Base-by-base conservation (phyloP, 2,797 vertebrate species). In the Poeciliopsis presidionis region DNA sequence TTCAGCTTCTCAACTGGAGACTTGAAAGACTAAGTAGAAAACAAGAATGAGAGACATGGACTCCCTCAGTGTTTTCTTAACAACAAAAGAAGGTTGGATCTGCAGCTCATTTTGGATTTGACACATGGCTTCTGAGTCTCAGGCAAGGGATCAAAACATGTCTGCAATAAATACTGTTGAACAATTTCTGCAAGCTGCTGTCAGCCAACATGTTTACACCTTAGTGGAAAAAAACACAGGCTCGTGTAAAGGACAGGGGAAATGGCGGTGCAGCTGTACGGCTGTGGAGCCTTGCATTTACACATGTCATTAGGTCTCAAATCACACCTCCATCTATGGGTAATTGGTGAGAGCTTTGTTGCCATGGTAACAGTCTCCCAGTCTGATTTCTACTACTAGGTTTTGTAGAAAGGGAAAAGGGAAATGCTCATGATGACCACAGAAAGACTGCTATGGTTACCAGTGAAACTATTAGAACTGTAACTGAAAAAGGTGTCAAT, bases 321-420 rank as follows among this genome's bases (percentile, higher is more conserved):
- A 74, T 90, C 86, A 87, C 87, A 92, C 86, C 79, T 88, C 83
- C 61, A 74, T 78, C 86, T 76, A 85, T 74, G 87, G 79, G 79
- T 88, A 87, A 92, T 89, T 87, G 83, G 80, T 84, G 87, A 82
- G 87, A 83, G 91, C 89, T 85, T 88, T 88, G 91, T 93, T 90
- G 87, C 92, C 85, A 93, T 90, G 84, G 90, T 57, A 90, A 92
- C 89, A 70, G 78, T 69, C 83, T 81, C 57, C 72, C 2, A 8
- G 80, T 82, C 81, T 63, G 69, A 82, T 79, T 82, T 70, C 69
- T 81, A 74, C 70, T 47, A 82, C 73, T n/a, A 12, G 1, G 67
- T 73, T 72, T 51, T 80, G 16, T 65, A 73, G 53, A 59, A 77
- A 74, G 70, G 78, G 65, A 70, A 77, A 74, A 51, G 67, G 55